phyloP scores from a whole-genome alignment of 1,140 invertebrate genomes.

The Phymastichus coffea region DNA sequence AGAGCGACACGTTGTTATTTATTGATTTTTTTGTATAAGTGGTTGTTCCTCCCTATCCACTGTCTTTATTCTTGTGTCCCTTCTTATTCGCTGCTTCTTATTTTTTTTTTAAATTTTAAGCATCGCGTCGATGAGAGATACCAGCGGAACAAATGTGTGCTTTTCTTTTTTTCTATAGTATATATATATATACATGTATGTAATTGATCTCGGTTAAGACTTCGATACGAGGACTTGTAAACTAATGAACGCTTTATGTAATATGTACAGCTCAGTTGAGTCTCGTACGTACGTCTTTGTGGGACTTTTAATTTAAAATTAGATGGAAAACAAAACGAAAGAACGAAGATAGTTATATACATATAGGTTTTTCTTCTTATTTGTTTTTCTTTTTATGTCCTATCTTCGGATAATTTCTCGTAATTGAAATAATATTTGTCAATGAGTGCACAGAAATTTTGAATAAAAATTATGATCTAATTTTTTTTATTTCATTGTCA shows the following conservation, averaged over 20 bases:
- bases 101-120: no score
- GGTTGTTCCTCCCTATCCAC: no score
- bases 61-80: no score
- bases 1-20: slow-evolving; percentile 19
- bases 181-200: not conserved
- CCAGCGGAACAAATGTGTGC: no score
- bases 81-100: no score
- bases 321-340: not conserved
- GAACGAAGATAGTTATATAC: no score
- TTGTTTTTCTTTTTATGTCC: slow-evolving; percentile 8
- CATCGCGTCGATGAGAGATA: no score
- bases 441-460: slow-evolving; percentile 21
- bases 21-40: slow-evolving; percentile 25
- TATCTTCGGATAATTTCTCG: no score
- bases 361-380: no score
- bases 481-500: not conserved
- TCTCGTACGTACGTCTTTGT: not conserved
- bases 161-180: slow-evolving; percentile 14
- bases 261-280: slow-evolving; percentile 6
- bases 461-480: slow-evolving; percentile 22
- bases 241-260: slow-evolving; percentile 17
- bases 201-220: slow-evolving; percentile 26
- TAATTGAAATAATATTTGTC: slow-evolving; percentile 18
- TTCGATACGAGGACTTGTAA: slow-evolving; percentile 11
- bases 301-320: slow-evolving; percentile 19